These are phyloP conservation scores for Micrastur ruficollis DNA, from an alignment of 2,797 vertebrate genomes.

Conservation along the genomic window DNA sequence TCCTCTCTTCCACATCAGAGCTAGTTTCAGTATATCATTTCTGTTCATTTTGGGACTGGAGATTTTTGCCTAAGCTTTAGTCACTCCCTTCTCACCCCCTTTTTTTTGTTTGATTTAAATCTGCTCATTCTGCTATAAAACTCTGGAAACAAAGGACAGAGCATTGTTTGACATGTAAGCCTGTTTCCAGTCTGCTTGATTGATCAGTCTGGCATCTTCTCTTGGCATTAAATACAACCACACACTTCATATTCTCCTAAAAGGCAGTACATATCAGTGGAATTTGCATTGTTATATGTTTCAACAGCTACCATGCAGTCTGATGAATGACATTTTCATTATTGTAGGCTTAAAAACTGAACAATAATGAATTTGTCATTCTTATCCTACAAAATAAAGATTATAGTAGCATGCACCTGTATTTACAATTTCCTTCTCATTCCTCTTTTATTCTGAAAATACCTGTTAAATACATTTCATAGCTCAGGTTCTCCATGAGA, in stretches of 20 bases:
- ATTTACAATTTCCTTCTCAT: neutral
- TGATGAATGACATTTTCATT: neutral
- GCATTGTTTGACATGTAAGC: neutral
- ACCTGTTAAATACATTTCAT: neutral
- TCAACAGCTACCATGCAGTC: neutral
- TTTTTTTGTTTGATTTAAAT: constrained; percentile 39
- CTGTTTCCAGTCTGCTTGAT: constrained; percentile 51
- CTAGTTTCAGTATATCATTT: neutral
- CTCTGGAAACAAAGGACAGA: constrained; percentile 38
- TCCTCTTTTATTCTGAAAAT: neutral
- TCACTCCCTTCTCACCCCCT: neutral
- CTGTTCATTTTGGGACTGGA: neutral
- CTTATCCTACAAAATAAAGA: neutral
- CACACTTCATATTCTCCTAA: neutral
- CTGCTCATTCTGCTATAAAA: constrained; percentile 44
- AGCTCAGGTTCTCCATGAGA: neutral
- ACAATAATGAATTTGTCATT: neutral
- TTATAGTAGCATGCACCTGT: neutral
- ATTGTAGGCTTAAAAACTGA: neutral
- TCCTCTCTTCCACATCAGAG: neutral
- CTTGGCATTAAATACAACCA: neutral
- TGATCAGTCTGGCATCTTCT: constrained; percentile 51
- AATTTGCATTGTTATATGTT: neutral
- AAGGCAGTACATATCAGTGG: neutral
- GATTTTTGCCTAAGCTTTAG: neutral